Base-by-base conservation (phyloP, 2,113 vertebrate genomes). In the Ifrita kowaldi region DNA sequence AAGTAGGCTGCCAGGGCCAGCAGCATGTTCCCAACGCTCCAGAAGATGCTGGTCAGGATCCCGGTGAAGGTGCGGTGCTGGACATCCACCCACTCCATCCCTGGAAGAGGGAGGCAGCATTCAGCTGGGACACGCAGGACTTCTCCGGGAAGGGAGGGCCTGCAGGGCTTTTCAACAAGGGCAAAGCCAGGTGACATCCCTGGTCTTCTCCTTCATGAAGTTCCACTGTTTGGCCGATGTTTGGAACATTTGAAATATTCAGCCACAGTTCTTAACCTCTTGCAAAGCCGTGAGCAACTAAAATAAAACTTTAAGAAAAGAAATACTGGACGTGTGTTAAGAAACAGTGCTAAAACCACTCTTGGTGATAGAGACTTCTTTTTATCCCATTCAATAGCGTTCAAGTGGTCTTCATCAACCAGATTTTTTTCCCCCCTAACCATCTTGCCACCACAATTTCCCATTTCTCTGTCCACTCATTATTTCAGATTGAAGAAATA, bases 21-120 rank as follows among this genome's bases (percentile, higher is more conserved):
- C 56, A 98, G 68, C 98, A 98, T 98, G 96, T 98, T 98, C 12
- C 99, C 98, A 1, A 88, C 14, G 6, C 98, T 98, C 99, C 99
- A 99, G 42, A 98, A 98, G 90, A 97, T 89, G 94, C 98, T 98
- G 23, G 78, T 96, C 39, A 99, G 89, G 68, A 98, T 98, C 5
- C 98, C 98, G 0, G 97, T 96, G 87, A 98, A 97, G 1, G 98
- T 98, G 23, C 98, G 98, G 76, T 99, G 98, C 63, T 96, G 87
- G 79, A 98, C 47, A 3, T 98, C 98, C 32, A 98, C 98, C 98
- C 98, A 99, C 93, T 99, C 98, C 76, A 99, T 70, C 65, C 92
- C 98, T 98, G 95, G 14, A 93, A 87, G 28, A 79, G 35, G 30
- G 9, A 46, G 47, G 33, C 59, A 63, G 28, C 0, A 0, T n/a